Percentiles rank a stretch among this genome's conserved stretches.
phyloP scores from a whole-genome alignment of 2,113 vertebrate genomes.

The Laticauda laticaudata region DNA sequence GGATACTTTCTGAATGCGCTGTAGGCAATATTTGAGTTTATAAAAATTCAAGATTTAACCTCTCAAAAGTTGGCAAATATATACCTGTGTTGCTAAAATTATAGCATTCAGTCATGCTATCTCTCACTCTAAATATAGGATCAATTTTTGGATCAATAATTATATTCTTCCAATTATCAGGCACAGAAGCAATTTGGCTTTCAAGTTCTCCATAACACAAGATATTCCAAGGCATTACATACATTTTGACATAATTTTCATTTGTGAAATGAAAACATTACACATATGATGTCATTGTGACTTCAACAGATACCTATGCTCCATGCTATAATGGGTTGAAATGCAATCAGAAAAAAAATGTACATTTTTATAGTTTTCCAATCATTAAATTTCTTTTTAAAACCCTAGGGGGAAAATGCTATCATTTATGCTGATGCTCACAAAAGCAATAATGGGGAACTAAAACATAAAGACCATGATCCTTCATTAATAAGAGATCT shows the following conservation, averaged over 20 bases:
- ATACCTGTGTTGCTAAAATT: background rate
- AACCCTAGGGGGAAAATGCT: background rate
- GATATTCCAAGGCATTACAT: background rate
- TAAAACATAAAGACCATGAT: constrained; percentile 13
- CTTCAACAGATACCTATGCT: background rate
- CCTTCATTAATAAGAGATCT: constrained; percentile 11
- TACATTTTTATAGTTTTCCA: background rate
- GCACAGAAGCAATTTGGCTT: background rate
- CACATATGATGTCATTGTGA: background rate
- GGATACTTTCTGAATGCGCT: background rate
- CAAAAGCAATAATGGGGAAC: constrained; percentile 1
- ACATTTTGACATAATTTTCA: background rate
- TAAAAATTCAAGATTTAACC: background rate
- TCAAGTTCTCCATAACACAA: background rate
- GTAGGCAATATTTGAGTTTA: background rate
- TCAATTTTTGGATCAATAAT: background rate
- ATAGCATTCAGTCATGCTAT: background rate
- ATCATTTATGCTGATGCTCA: constrained; percentile 17
- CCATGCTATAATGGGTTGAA: background rate
- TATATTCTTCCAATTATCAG: background rate
- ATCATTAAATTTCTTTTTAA: background rate
- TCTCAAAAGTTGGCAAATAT: background rate
- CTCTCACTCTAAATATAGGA: background rate
- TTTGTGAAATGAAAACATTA: background rate
- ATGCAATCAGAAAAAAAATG: background rate